Evolutionary conservation across 2,888 invertebrate species (phyloP), one percentile per base, ranked within the genome.

Genomic region (Drosophila acutilabella): DNA sequence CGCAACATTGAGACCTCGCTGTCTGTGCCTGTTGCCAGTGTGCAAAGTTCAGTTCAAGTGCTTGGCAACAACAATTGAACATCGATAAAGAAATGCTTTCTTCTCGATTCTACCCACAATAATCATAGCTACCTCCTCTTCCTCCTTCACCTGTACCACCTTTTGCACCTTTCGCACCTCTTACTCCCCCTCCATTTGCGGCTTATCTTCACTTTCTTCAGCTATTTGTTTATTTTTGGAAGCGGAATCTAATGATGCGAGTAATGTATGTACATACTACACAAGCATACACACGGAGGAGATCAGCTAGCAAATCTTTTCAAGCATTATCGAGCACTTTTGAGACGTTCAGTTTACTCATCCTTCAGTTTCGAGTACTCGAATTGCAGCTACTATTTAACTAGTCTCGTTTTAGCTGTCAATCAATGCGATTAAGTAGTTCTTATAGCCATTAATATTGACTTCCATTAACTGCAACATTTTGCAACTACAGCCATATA

Each of bases 71-170:
- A 48, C 36, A 48, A 67, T 40, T 18, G 33, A 23, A 20, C 53
- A 65, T 74, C 79, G 79, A 76, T 76, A 78, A 78, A 74, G 76
- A 74, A 70, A 76, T 76, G 75, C 64, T 76, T 78, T 78, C 74
- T 78, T 78, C 61, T 42, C 47, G 45, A 18, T 66, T 58, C 40
- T 73, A 23, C 16, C 42, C 30, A 52, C n/a, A 11, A 20, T 58
- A 36, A 13, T 36, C 36, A 13, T 36, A 13, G 3, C 13, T 36
- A 13, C 36, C 16, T 45, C 13, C 20, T 2, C 41, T 6, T 3
- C n/a, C 44, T 30, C 2, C 30, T 11, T 26, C 45, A 14, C 13
- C 14, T 14, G 8, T 23, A 33, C 6, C 8, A 2, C 7, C 23
- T 16, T 18, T 11, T 33, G 45, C 14, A 5, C 23, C 23, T 23